These are phyloP conservation scores for Sander vitreus DNA, from an alignment of 2,113 vertebrate species.

Conservation along the genomic window DNA sequence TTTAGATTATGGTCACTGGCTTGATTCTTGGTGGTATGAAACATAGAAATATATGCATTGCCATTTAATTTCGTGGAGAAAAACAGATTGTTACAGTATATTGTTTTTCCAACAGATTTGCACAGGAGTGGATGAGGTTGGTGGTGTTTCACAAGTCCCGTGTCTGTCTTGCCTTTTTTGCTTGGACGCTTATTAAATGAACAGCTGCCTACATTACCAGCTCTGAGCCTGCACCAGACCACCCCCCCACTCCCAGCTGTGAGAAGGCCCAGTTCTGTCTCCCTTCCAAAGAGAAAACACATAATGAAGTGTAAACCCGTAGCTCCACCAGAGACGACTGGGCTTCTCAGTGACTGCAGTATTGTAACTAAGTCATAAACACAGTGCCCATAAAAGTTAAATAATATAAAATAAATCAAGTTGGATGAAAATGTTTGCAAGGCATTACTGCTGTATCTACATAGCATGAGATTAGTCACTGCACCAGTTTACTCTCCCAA, in stretches of 20 bases:
- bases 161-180: constrained; percentile 55
- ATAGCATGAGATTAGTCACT: constrained; percentile 89
- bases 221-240: constrained; percentile 56
- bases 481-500: constrained; percentile 69
- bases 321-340: constrained; percentile 57
- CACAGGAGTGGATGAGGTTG: constrained; percentile 70
- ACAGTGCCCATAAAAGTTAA: constrained; percentile 26
- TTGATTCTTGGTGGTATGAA: constrained; percentile 56
- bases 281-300: constrained; percentile 72
- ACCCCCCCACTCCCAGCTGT: constrained; percentile 59
- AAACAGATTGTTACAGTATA: constrained; percentile 45
- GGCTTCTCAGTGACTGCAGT: constrained; percentile 44
- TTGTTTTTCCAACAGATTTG: constrained; percentile 65
- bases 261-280: constrained; percentile 71
- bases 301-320: constrained; percentile 55
- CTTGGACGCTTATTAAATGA: constrained; percentile 51
- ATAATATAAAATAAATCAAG: constrained; percentile 9
- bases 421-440: constrained; percentile 60
- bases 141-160: constrained; percentile 51
- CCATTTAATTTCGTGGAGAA: constrained; percentile 41
- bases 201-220: constrained; percentile 66
- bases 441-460: constrained; percentile 81
- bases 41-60: constrained; percentile 62
- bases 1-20: constrained; percentile 54
- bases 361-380: constrained; percentile 25